phyloP scores from a whole-genome alignment of 92 coral and sea anemone genomes.

The Phenganax marumi region DNA sequence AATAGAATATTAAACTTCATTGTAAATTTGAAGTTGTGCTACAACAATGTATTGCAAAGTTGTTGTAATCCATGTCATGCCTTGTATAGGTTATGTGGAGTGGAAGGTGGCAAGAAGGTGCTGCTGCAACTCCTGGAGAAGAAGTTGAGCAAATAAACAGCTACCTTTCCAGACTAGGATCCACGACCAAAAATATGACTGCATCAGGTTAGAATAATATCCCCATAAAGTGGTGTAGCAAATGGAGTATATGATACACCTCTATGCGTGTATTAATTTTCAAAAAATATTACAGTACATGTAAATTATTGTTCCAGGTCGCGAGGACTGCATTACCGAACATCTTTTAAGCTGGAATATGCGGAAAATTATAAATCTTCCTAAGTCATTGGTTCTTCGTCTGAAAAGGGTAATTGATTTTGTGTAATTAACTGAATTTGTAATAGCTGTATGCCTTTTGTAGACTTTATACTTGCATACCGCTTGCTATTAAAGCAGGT shows the following conservation, averaged over 20 bases:
- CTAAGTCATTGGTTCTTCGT: too few relatives aligned
- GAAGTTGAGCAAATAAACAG: constrained; percentile 60
- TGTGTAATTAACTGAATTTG: too few relatives aligned
- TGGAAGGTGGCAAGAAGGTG: constrained; percentile 65
- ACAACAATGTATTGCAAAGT: not conserved
- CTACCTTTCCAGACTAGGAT: constrained; percentile 55
- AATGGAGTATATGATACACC: too few relatives aligned
- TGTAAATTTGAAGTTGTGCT: too few relatives aligned
- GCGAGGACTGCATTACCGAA: constrained; percentile 53
- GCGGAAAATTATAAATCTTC: constrained; percentile 36
- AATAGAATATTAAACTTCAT: too few relatives aligned
- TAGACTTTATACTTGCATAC: too few relatives aligned
- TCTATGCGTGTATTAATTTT: too few relatives aligned
- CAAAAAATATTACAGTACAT: too few relatives aligned
- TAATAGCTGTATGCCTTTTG: too few relatives aligned
- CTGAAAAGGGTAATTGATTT: too few relatives aligned
- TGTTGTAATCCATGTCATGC: not conserved
- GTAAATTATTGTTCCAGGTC: not conserved
- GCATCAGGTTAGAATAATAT: constrained; percentile 48
- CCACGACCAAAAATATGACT: constrained; percentile 59
- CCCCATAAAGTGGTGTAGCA: too few relatives aligned
- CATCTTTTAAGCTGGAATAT: constrained; percentile 62
- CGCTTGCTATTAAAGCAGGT: too few relatives aligned
- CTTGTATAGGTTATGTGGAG: constrained; percentile 53
- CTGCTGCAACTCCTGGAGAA: constrained; percentile 60